These are phyloP conservation scores for Cephus cinctus DNA, from an alignment of 1,140 invertebrate species.

Conservation along the genomic window DNA sequence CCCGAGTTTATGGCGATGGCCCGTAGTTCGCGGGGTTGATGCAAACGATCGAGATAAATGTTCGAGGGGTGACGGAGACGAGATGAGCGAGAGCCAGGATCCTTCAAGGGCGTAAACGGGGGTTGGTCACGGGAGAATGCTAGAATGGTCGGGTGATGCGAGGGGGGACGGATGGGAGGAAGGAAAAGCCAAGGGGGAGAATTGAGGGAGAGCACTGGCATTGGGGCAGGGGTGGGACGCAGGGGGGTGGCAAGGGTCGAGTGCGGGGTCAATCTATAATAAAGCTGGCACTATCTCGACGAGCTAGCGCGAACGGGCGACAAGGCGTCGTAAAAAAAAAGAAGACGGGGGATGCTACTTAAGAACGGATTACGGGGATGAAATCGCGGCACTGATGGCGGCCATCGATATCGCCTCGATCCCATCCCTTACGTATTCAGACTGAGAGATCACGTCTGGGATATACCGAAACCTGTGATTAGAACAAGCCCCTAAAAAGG, in stretches of 20 bases:
- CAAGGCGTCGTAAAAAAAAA: constrained; percentile 49
- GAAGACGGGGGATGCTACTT: constrained; percentile 39
- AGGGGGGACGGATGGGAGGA: constrained; percentile 21
- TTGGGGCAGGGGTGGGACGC: constrained; percentile 8
- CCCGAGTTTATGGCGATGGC: too few species aligned
- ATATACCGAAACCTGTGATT: too few species aligned
- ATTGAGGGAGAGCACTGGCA: constrained; percentile 13
- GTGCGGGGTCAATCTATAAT: constrained; percentile 54
- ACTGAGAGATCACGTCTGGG: too few species aligned
- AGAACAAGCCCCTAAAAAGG: too few species aligned
- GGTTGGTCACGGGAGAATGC: constrained; percentile 1
- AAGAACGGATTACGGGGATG: constrained; percentile 55
- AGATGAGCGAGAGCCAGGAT: constrained; percentile 7
- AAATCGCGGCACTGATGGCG: constrained; percentile 44
- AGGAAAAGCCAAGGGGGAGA: constrained; percentile 22
- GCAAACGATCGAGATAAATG: constrained; percentile 53
- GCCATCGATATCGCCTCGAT: constrained; percentile 14
- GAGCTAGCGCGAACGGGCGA: constrained; percentile 46
- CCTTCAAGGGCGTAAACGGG: not conserved
- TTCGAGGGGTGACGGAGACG: constrained; percentile 18
- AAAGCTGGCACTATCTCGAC: constrained; percentile 49
- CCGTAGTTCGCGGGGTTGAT: constrained; percentile 33
- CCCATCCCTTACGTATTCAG: not conserved
- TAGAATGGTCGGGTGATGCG: constrained; percentile 21
- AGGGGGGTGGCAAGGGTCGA: constrained; percentile 35